Evolutionary conservation across 2,797 vertebrate species (phyloP).

Genomic region (Anisognathus igniventris): DNA sequence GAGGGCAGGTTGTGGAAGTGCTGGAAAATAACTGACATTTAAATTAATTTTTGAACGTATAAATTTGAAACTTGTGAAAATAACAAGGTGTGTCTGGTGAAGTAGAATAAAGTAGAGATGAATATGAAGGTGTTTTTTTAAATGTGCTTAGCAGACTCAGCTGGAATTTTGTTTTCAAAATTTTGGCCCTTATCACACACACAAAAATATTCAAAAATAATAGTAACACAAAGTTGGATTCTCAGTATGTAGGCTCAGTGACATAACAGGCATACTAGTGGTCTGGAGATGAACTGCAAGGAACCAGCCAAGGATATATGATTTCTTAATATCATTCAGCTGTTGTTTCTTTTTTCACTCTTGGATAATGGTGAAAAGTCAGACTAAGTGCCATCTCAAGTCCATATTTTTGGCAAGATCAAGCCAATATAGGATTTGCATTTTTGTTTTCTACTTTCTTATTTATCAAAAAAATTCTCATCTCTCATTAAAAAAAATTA

Average conservation of each 20-base stretch:
- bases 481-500: background rate
- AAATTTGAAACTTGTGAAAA: background rate
- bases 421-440: background rate
- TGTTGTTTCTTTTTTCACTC: background rate
- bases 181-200: background rate
- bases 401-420: background rate
- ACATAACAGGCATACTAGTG: conserved; percentile 13
- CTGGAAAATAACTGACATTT: background rate
- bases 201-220: background rate
- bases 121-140: background rate
- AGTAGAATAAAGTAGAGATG: background rate
- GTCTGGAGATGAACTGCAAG: conserved; percentile 20
- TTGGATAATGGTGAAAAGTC: conserved; percentile 5
- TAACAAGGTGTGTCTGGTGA: background rate
- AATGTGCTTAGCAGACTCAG: conserved; percentile 3
- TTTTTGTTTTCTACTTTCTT: background rate
- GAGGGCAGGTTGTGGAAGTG: background rate
- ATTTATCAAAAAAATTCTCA: background rate
- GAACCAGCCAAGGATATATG: background rate
- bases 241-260: background rate
- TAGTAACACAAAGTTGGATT: background rate
- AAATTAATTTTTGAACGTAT: background rate
- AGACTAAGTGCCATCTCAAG: background rate
- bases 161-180: conserved; percentile 10
- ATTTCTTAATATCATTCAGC: conserved; percentile 28